Percentiles rank a stretch among this genome's conserved stretches.
Conservation (phyloP, 2,113 vertebrate species). For the Panthera uncia region DNA sequence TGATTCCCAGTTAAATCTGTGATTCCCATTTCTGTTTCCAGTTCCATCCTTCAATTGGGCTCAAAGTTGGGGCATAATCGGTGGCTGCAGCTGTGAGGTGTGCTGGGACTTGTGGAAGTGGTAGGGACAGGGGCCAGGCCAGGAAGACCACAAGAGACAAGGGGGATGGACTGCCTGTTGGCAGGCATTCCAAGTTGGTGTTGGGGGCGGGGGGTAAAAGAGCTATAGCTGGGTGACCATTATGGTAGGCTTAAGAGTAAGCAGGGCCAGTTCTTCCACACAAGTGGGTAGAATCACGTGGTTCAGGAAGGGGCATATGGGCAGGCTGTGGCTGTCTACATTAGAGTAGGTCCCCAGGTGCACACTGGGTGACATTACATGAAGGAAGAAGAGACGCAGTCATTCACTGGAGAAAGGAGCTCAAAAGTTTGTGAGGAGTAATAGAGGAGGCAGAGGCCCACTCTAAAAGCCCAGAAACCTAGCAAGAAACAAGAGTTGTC, state of each 20-base stretch:
- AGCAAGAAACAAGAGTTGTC: not conserved
- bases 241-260: not conserved
- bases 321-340: not conserved
- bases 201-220: not conserved
- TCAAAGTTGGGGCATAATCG: not conserved
- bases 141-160: not conserved
- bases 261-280: not conserved
- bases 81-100: not conserved
- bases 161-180: not conserved
- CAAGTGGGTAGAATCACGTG: not conserved
- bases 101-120: not conserved
- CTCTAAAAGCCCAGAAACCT: not conserved
- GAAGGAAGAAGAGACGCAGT: not conserved
- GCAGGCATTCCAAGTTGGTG: not conserved
- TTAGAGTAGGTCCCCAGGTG: not conserved
- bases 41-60: not conserved
- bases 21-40: not conserved
- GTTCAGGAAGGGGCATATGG: not conserved
- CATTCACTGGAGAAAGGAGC: not conserved
- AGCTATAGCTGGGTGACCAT: not conserved
- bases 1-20: not conserved
- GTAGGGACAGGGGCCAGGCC: too few relatives aligned
- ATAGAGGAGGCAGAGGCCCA: not conserved
- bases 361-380: fast-evolving
- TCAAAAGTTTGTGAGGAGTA: not conserved